Conservation (phyloP, 2,113 vertebrate species). For the Gambusia holbrooki region DNA sequence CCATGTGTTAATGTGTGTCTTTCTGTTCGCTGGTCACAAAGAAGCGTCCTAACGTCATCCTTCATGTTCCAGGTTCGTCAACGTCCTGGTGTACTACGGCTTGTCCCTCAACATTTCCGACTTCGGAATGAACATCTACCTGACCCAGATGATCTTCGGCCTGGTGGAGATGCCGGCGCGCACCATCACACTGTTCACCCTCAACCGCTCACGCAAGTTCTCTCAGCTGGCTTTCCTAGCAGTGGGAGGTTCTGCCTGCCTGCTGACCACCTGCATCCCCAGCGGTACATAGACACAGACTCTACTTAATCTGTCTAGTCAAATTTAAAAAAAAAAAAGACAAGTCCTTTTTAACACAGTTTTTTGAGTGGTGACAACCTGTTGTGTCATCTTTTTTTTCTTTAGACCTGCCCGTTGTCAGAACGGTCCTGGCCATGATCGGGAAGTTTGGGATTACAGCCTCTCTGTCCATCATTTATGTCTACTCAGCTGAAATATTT, state of each 20-base stretch:
- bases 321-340: neutral
- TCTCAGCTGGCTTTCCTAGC: constrained; percentile 71
- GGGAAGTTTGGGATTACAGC: constrained; percentile 79
- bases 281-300: constrained; percentile 32
- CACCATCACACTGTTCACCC: constrained; percentile 72
- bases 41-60: too few relatives aligned
- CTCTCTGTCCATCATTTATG: constrained; percentile 75
- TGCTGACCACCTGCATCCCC: constrained; percentile 73
- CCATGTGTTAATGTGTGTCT: too few relatives aligned
- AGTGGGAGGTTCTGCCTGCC: constrained; percentile 71
- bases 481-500: constrained; percentile 78
- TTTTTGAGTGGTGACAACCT: neutral
- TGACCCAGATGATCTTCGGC: constrained; percentile 81
- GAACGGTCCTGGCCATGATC: constrained; percentile 71
- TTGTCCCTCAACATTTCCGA: constrained; percentile 74
- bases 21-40: too few relatives aligned
- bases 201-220: constrained; percentile 69
- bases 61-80: constrained; percentile 69
- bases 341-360: neutral
- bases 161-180: constrained; percentile 82
- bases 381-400: neutral
- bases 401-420: constrained; percentile 58
- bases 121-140: constrained; percentile 82
- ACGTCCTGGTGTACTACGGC: constrained; percentile 83
- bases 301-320: neutral